A percentile compares a stretch with the other conserved stretches of the same genome.
These are phyloP conservation scores for Aldabrachelys gigantea DNA, from an alignment of 2,113 vertebrate genomes.

Conservation along the genomic window DNA sequence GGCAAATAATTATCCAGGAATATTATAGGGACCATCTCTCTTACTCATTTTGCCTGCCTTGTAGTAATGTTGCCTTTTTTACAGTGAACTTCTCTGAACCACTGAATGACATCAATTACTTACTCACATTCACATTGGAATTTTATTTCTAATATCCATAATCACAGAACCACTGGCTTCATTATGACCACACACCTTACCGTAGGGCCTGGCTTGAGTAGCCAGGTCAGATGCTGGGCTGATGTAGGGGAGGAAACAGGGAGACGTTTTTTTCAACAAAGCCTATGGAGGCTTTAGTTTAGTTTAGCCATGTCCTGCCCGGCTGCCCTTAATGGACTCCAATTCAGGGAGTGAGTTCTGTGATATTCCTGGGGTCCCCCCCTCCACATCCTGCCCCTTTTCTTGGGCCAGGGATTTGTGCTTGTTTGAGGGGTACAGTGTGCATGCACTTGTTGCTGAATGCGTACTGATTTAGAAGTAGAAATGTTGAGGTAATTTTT, in stretches of 20 bases:
- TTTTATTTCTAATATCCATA: neutral
- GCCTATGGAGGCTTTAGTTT: neutral
- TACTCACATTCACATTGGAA: neutral
- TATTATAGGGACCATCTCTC: neutral
- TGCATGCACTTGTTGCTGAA: neutral
- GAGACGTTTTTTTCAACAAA: neutral
- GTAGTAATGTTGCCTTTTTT: neutral
- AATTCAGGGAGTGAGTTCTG: too few relatives aligned
- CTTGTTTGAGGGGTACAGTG: too few relatives aligned
- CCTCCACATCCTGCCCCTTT: neutral
- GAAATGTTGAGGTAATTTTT: neutral
- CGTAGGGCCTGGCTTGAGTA: neutral
- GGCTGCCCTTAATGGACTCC: too few relatives aligned
- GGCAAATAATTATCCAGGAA: neutral
- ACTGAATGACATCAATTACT: neutral
- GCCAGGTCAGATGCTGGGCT: neutral
- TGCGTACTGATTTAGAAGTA: neutral
- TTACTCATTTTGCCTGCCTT: neutral
- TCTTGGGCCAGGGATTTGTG: too few relatives aligned
- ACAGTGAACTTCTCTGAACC: neutral
- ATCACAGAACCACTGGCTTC: neutral
- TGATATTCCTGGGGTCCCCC: neutral
- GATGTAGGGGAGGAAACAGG: neutral
- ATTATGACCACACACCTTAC: neutral
- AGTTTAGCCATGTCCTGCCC: neutral